These are phyloP conservation scores for Lithophane semibrunnea DNA, from an alignment of 2,888 invertebrate genomes.

Conservation along the genomic window DNA sequence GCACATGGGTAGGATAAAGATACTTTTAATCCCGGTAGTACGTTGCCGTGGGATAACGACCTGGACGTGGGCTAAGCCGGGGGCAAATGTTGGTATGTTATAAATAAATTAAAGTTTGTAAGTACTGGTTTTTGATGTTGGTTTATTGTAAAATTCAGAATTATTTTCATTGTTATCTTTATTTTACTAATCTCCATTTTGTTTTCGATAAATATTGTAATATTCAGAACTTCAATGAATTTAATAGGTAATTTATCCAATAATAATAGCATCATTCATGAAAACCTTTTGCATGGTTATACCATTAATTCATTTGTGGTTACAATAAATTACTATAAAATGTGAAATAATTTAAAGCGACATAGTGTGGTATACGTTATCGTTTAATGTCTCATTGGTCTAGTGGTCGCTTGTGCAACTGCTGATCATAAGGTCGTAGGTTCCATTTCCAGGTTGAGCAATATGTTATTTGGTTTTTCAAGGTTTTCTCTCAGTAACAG, in stretches of 20 bases:
- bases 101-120: background rate
- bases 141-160: conserved; percentile 2
- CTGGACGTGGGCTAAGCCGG: too few species aligned
- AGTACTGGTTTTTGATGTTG: background rate
- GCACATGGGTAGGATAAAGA: too few species aligned
- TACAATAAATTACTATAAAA: background rate
- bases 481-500: background rate
- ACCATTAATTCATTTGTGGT: background rate
- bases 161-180: background rate
- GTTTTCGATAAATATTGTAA: background rate
- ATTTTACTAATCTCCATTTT: background rate
- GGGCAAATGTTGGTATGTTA: too few species aligned
- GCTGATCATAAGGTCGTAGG: background rate
- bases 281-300: conserved; percentile 9
- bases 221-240: background rate
- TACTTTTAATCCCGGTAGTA: too few species aligned
- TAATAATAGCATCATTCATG: background rate
- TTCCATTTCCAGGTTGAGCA: background rate
- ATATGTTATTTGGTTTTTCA: background rate
- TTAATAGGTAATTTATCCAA: background rate
- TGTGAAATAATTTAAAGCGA: background rate
- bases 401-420: background rate
- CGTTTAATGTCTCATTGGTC: too few species aligned
- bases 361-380: background rate
- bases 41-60: too few species aligned